Conservation (phyloP, 2,888 invertebrate genomes). For the Plagiodera versicolora region DNA sequence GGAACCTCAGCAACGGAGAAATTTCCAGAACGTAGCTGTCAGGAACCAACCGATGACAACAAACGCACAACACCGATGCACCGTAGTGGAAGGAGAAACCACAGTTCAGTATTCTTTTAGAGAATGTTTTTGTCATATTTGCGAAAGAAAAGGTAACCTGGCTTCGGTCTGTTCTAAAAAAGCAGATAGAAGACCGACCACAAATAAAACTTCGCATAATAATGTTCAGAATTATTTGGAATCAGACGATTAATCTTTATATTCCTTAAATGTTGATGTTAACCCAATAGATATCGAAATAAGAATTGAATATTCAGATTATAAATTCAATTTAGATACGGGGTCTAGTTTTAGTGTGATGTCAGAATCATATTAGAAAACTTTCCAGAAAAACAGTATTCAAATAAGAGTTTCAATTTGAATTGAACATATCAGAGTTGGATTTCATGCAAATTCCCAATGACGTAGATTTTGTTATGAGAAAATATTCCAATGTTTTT, state of each 20-base stretch:
- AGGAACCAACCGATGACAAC: no score
- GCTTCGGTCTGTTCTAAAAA: conserved; percentile 12
- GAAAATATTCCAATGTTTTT: conserved; percentile 4
- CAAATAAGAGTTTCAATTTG: neutral
- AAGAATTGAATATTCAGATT: neutral
- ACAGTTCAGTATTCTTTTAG: conserved; percentile 12
- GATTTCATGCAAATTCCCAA: neutral
- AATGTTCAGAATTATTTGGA: conserved; percentile 1
- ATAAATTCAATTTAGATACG: neutral
- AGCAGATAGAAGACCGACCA: neutral
- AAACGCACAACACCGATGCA: no score
- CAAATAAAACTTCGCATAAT: neutral
- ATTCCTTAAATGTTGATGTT: neutral
- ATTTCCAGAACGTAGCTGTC: neutral
- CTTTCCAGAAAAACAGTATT: neutral
- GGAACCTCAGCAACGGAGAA: neutral
- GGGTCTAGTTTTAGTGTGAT: neutral
- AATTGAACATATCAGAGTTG: neutral
- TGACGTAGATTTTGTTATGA: neutral
- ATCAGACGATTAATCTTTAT: neutral
- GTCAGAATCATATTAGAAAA: neutral
- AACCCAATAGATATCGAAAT: neutral
- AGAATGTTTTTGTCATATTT: conserved; percentile 15
- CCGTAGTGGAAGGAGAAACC: conserved; percentile 10
- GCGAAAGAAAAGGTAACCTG: conserved; percentile 14